Conservation (phyloP, 2,797 vertebrate species). For the Thripadectes ignobilis region DNA sequence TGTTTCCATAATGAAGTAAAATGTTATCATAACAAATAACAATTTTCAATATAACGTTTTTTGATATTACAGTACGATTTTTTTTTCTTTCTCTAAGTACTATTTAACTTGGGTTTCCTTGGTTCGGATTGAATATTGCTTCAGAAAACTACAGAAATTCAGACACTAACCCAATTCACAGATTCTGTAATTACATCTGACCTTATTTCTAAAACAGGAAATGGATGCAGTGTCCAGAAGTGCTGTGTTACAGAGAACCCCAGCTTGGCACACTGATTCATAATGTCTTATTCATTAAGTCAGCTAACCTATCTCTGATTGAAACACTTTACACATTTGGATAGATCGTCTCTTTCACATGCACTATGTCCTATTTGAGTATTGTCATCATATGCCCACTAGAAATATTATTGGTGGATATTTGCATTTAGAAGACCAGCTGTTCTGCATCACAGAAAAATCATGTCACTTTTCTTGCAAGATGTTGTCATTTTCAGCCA, state of each 20-base stretch:
- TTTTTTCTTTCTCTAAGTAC: background rate
- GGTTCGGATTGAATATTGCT: background rate
- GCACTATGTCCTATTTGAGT: background rate
- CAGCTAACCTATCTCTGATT: background rate
- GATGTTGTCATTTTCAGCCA: background rate
- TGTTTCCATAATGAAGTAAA: background rate
- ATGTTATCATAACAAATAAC: background rate
- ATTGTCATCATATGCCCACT: background rate
- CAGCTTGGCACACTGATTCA: accelerated
- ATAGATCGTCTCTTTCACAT: background rate
- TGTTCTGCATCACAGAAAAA: background rate
- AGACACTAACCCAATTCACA: background rate
- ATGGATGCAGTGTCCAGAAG: background rate
- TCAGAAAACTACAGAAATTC: background rate
- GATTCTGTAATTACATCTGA: background rate
- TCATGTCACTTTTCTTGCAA: background rate
- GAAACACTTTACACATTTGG: background rate
- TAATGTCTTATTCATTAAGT: background rate
- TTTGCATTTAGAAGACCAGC: background rate
- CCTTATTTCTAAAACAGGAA: background rate
- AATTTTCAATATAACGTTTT: background rate
- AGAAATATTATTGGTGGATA: background rate
- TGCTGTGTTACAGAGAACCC: background rate
- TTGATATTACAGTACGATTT: background rate
- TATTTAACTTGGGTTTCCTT: background rate